Percentiles rank a stretch among this genome's conserved stretches.
These are phyloP conservation scores for Phylloscopus trochilus DNA, from an alignment of 2,113 vertebrate species.

Conservation along the genomic window DNA sequence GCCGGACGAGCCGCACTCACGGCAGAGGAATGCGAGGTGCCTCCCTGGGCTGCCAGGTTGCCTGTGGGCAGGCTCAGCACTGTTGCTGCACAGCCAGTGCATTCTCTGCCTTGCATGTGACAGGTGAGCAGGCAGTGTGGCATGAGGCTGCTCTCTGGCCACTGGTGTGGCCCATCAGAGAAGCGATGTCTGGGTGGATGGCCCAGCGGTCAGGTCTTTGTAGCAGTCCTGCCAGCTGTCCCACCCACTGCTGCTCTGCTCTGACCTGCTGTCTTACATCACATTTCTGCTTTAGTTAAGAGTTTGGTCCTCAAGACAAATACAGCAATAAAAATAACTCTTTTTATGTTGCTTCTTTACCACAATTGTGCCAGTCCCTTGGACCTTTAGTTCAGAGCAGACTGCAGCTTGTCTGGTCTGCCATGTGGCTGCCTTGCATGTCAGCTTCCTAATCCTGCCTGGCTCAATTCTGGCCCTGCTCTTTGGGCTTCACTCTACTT, in stretches of 20 bases:
- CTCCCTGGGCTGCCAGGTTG: background rate
- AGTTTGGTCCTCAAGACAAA: background rate
- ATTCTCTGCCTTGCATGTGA: background rate
- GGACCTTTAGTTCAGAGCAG: background rate
- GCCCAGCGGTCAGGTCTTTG: background rate
- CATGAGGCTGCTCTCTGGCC: background rate
- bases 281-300: background rate
- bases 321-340: background rate
- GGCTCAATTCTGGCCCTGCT: background rate
- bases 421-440: background rate
- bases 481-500: background rate
- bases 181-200: accelerated
- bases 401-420: background rate
- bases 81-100: background rate
- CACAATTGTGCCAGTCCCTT: background rate
- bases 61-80: background rate
- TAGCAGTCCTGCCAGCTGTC: background rate
- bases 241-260: background rate
- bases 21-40: background rate
- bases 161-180: accelerated
- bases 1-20: accelerated
- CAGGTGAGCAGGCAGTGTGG: background rate
- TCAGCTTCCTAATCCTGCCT: background rate
- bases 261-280: background rate
- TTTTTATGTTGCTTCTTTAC: background rate